Evolutionary conservation across 2,888 invertebrate species (phyloP).

Genomic region (Euspilapteryx auroguttella): DNA sequence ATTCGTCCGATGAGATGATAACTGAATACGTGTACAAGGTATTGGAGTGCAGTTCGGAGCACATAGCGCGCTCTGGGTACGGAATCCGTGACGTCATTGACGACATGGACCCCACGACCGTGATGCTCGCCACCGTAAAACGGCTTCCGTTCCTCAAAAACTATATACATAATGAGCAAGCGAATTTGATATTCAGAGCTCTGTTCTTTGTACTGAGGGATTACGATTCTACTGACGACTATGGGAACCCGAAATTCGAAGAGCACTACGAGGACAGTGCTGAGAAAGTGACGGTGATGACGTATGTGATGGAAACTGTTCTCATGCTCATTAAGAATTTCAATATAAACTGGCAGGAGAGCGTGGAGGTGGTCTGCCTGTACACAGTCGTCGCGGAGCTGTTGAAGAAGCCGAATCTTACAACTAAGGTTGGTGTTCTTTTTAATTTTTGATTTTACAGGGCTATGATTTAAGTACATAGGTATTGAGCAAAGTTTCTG

Average conservation of each 20-base stretch:
- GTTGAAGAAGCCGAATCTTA: conserved; percentile 30
- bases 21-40: conserved; percentile 62
- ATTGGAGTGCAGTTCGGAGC: conserved; percentile 64
- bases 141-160: conserved; percentile 60
- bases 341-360: conserved; percentile 77
- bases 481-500: too few relatives aligned
- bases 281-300: conserved; percentile 50
- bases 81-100: conserved; percentile 56
- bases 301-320: conserved; percentile 68
- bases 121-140: conserved; percentile 56
- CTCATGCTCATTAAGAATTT: conserved; percentile 67
- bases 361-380: conserved; percentile 73
- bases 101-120: conserved; percentile 34
- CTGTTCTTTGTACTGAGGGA: conserved; percentile 64
- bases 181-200: conserved; percentile 65
- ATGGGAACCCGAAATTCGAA: conserved; percentile 14
- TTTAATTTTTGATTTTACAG: too few relatives aligned
- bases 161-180: conserved; percentile 61
- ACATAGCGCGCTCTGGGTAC: conserved; percentile 64
- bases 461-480: too few relatives aligned
- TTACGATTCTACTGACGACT: conserved; percentile 29
- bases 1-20: too few relatives aligned
- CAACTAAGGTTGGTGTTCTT: conserved; percentile 29
- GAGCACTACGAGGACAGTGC: conserved; percentile 22
- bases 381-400: conserved; percentile 36